These are phyloP conservation scores for Spheniscus humboldti DNA, from an alignment of 2,797 vertebrate genomes.

Conservation along the genomic window DNA sequence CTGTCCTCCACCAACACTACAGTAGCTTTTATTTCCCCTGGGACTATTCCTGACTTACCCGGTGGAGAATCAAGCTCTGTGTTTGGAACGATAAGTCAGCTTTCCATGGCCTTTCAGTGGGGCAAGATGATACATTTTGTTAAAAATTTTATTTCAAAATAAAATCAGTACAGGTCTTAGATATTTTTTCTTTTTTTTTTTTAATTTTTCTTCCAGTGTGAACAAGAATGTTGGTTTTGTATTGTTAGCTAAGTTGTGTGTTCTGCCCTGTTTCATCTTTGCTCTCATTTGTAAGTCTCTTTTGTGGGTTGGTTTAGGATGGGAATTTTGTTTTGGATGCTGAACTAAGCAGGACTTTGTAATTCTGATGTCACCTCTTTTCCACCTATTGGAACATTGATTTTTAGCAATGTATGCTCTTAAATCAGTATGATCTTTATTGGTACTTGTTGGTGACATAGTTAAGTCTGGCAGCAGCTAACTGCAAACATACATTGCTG, in stretches of 20 bases:
- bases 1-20: background rate
- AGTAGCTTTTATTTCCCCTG: background rate
- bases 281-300: background rate
- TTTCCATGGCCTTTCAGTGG: constrained; percentile 5
- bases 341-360: background rate
- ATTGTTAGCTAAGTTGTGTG: background rate
- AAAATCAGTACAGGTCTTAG: background rate
- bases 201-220: background rate
- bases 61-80: background rate
- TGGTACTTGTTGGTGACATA: background rate
- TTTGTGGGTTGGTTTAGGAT: background rate
- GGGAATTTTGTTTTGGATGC: background rate
- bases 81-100: background rate
- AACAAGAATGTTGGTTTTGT: background rate
- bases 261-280: background rate
- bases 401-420: background rate
- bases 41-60: background rate
- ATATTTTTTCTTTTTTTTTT: background rate
- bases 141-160: constrained; percentile 18
- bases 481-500: background rate
- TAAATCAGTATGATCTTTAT: constrained; percentile 34
- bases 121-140: background rate
- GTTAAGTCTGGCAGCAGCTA: background rate
- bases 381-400: constrained; percentile 36
- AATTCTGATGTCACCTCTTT: constrained; percentile 22